Percentiles rank a stretch among this genome's conserved stretches.
These are phyloP conservation scores for Bergia sp. DNA, from an alignment of 92 coral and sea anemone genomes.

Conservation along the genomic window DNA sequence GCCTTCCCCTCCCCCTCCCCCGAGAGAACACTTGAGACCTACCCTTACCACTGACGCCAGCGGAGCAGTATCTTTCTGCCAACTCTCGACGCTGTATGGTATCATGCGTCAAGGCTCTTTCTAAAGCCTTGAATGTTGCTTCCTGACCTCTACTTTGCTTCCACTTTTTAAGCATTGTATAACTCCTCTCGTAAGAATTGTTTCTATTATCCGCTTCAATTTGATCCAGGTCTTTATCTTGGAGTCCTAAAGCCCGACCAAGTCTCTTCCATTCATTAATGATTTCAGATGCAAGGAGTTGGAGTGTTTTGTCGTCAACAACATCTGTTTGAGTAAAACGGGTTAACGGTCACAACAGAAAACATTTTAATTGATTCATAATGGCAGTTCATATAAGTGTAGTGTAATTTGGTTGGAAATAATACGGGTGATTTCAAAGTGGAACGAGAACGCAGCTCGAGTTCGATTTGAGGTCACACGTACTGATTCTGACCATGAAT, in stretches of 20 bases:
- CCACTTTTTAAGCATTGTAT: constrained; percentile 67
- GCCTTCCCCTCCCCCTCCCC: no score
- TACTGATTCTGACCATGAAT: no score
- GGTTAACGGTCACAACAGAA: neutral
- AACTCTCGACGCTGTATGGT: constrained; percentile 53
- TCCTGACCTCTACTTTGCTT: constrained; percentile 44
- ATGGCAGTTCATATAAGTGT: no score
- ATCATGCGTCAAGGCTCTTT: constrained; percentile 45
- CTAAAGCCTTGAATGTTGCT: constrained; percentile 64
- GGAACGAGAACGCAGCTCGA: no score
- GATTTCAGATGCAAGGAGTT: constrained; percentile 45
- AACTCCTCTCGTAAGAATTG: constrained; percentile 48
- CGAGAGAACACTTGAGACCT: neutral
- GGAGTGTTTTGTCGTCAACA: constrained; percentile 19
- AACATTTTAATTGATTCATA: no score
- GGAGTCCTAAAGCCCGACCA: constrained; percentile 56
- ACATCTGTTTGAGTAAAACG: neutral
- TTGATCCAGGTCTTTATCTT: constrained; percentile 42
- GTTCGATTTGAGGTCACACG: no score
- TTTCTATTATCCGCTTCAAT: constrained; percentile 34
- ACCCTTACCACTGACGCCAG: neutral
- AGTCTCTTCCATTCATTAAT: constrained; percentile 49
- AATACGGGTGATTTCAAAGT: no score
- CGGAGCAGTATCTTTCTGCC: constrained; percentile 50
- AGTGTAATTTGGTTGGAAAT: no score